phyloP scores from a whole-genome alignment of 2,888 invertebrate species.

The Drosophila colorata region DNA sequence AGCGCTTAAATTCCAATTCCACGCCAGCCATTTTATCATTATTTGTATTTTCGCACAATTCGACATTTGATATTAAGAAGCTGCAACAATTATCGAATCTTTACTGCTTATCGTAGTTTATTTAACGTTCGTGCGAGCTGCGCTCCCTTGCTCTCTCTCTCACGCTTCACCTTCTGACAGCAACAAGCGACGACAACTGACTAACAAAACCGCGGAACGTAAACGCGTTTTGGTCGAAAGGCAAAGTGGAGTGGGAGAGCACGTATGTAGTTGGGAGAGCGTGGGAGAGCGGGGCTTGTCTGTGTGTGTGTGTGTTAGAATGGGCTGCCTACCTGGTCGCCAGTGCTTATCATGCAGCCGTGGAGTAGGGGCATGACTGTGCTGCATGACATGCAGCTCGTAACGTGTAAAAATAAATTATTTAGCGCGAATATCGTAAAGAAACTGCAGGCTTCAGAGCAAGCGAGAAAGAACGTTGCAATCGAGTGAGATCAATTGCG shows the following conservation, averaged over 20 bases:
- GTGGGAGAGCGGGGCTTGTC: conserved; percentile 7
- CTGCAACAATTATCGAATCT: conserved; percentile 22
- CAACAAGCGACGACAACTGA: conserved; percentile 65
- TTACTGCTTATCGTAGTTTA: conserved; percentile 31
- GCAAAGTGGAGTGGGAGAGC: conserved; percentile 3
- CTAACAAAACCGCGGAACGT: conserved; percentile 54
- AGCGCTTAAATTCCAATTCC: conserved; percentile 35
- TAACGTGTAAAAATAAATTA: neutral
- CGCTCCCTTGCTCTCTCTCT: conserved; percentile 6
- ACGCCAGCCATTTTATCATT: conserved; percentile 35
- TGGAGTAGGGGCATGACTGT: neutral
- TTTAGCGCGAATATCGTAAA: conserved; percentile 13
- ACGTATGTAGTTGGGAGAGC: conserved; percentile 14
- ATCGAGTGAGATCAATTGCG: no score
- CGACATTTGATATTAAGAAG: conserved; percentile 18
- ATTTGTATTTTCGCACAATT: conserved; percentile 17
- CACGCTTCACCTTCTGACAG: conserved; percentile 22
- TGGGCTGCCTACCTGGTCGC: conserved; percentile 47
- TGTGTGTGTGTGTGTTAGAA: conserved; percentile 23
- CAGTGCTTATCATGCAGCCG: conserved; percentile 17
- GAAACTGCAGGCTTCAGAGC: no score
- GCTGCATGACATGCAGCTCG: conserved; percentile 28
- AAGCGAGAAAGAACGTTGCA: no score
- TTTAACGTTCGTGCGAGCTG: conserved; percentile 30
- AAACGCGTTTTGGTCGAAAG: conserved; percentile 75